Evolutionary conservation across 92 coral and sea anemone genomes (phyloP).

Genomic region (Scolanthus callimorphus): DNA sequence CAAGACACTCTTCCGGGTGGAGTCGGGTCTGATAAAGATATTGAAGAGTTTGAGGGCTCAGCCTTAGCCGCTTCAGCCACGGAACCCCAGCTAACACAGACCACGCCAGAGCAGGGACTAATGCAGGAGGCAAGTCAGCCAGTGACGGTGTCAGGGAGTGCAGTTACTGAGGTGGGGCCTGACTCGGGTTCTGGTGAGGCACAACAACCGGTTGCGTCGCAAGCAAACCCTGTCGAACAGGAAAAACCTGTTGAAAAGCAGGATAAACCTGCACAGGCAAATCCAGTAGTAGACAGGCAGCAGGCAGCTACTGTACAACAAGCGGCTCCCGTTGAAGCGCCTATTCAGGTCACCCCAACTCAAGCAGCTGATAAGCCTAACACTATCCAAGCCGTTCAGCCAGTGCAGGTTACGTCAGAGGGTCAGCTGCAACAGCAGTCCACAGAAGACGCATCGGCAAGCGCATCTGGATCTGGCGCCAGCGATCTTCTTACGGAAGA

Average conservation of each 20-base stretch:
- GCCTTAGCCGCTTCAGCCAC: background rate
- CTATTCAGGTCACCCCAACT: background rate
- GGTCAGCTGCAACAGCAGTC: background rate
- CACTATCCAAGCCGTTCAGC: background rate
- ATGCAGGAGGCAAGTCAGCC: background rate
- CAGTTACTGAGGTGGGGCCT: background rate
- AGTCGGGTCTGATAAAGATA: conserved; percentile 13
- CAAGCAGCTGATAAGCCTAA: background rate
- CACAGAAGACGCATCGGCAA: background rate
- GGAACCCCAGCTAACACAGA: background rate
- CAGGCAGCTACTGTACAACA: background rate
- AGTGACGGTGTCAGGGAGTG: background rate
- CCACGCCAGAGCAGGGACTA: background rate
- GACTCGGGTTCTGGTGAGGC: background rate
- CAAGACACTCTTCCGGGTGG: conserved; percentile 29
- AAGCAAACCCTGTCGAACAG: background rate
- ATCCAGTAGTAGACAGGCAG: background rate
- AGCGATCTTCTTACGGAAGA: conserved; percentile 7
- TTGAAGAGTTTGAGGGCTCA: background rate
- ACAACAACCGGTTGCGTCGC: background rate
- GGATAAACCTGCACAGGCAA: background rate
- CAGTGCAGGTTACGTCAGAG: background rate
- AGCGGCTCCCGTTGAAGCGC: no score
- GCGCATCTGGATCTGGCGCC: conserved; percentile 56
- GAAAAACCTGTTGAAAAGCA: background rate